Evolutionary conservation across 2,797 vertebrate genomes (phyloP).

Genomic region (Centroberyx gerrardi): DNA sequence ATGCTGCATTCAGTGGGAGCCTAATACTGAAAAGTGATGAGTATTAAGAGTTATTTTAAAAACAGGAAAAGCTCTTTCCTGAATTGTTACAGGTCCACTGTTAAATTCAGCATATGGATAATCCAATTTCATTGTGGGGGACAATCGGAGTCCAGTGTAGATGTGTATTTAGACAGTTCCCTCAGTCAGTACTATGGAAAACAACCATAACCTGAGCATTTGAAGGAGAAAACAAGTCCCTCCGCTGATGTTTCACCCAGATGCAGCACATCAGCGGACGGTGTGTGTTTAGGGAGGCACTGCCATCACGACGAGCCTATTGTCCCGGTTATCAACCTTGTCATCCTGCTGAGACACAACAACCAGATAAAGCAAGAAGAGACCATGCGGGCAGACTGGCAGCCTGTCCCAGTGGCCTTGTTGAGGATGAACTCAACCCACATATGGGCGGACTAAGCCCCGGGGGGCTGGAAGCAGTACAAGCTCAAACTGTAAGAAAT

Average conservation of each 20-base stretch:
- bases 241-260: neutral
- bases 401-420: slow-evolving; percentile 22
- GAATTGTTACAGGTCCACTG: too few relatives aligned
- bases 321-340: slow-evolving; percentile 21
- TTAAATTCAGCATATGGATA: too few relatives aligned
- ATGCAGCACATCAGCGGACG: neutral
- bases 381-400: neutral
- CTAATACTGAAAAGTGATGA: too few relatives aligned
- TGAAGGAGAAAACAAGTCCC: neutral
- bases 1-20: too few relatives aligned
- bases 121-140: too few relatives aligned
- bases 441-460: neutral
- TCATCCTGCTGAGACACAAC: slow-evolving; percentile 49
- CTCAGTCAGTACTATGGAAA: neutral
- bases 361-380: slow-evolving; percentile 1
- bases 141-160: neutral
- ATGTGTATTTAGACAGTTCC: neutral
- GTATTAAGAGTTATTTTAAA: too few relatives aligned
- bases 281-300: neutral
- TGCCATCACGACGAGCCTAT: neutral
- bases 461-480: slow-evolving; percentile 17
- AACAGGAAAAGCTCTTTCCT: too few relatives aligned
- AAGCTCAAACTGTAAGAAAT: neutral
- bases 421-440: slow-evolving; percentile 22
- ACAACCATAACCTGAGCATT: neutral